Evolutionary conservation across 2,797 vertebrate genomes (phyloP), one percentile per base, ranked within the genome.

Genomic region (Rhabdophis nuchalis): DNA sequence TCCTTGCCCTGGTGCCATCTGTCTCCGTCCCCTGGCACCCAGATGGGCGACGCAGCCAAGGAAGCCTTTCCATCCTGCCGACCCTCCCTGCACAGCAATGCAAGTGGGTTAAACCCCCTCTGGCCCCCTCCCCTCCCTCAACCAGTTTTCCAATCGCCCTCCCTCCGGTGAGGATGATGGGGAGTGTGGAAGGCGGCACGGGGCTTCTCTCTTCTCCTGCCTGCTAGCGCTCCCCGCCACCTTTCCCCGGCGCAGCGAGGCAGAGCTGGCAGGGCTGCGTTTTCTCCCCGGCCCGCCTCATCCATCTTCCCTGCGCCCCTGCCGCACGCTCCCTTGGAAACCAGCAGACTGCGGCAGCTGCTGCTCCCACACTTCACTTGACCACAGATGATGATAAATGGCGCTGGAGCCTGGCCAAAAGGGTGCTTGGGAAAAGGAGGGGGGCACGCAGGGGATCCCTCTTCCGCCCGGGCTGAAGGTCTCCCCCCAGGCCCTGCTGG

Each of bases 321-420:
- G 92, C 94, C 87, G 94, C 77, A 94, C 92, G 89, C 95, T 93
- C 96, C 96, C 96, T 95, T 96, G 94, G 94, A 97, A 96, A 96
- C 93, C 95, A 95, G 95, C 96, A 27, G 95, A 96, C 95, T 93
- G 96, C 95, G 96, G 97, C 97, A 97, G 97, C 97, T 97, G 97
- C 95, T 97, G 96, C 96, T 96, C 95, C 97, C 97, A 97, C 97
- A 97, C 97, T 97, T 96, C 97, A 97, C 97, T 98, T 97, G 97
- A 96, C 97, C 97, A 95, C 95, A 97, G 97, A 98, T 97, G 96
- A 97, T 97, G 97, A 97, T 97, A 96, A 97, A 97, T 97, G 97
- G 97, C 93, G 95, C 96, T 93, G 92, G 93, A 94, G 95, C 94
- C 92, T 95, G 91, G 41, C 93, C 95, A 94, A 95, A 95, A 93